Percentiles rank a stretch among this genome's conserved stretches.
These are phyloP conservation scores for Fratercula arctica DNA, from an alignment of 2,797 vertebrate genomes.

Conservation along the genomic window DNA sequence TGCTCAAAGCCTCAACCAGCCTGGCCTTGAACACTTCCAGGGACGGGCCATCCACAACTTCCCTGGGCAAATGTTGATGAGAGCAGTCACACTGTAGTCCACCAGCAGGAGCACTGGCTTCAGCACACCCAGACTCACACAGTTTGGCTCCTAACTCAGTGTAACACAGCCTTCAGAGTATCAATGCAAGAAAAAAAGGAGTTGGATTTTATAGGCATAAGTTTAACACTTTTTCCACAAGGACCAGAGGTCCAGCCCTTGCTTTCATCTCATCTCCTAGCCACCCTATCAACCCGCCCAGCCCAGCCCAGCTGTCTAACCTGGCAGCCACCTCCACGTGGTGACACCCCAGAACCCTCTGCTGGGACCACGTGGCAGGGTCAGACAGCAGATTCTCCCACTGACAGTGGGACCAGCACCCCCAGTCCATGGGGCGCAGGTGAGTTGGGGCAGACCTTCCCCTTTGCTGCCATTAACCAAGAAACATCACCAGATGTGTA, in stretches of 20 bases:
- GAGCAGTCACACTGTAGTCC: neutral
- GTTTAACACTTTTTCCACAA: neutral
- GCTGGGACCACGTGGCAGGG: accelerated
- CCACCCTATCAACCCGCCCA: neutral
- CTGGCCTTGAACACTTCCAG: too few relatives aligned
- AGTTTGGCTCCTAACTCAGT: neutral
- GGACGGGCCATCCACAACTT: too few relatives aligned
- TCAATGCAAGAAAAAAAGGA: neutral
- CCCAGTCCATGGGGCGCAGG: neutral
- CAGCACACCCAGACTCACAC: neutral
- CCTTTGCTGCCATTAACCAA: neutral
- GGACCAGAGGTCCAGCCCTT: neutral
- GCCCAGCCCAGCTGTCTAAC: neutral
- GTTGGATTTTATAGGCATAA: neutral
- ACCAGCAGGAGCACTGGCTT: neutral
- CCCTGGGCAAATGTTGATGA: neutral
- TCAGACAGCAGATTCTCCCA: neutral
- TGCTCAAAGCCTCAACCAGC: too few relatives aligned
- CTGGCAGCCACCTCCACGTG: neutral
- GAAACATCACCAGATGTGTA: neutral
- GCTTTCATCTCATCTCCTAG: neutral
- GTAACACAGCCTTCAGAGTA: neutral
- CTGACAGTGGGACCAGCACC: neutral
- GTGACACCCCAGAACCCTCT: neutral
- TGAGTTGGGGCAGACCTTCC: neutral